Evolutionary conservation across 1,140 invertebrate genomes (phyloP), one percentile per base, ranked within the genome.

Genomic region (Scaptomyza pallida): DNA sequence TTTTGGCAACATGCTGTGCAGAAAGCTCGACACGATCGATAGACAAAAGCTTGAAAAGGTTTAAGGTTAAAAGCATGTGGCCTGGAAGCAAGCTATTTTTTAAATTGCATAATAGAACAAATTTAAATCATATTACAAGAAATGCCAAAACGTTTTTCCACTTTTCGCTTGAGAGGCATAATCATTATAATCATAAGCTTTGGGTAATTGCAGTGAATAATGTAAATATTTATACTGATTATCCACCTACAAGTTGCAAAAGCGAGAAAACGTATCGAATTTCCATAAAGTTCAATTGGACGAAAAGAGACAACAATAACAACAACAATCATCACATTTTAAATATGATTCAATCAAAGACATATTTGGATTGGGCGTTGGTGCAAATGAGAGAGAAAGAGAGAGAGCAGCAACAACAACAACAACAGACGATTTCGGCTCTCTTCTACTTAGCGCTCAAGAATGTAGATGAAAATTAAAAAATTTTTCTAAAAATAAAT

Each of bases 301-400:
- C 62, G 72, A 75, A 90, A 78, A 89, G 88, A 89, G 88, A 90
- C 86, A 78, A 74, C 88, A 80, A 30, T 30, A 30, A 88, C 75
- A 89, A 89, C 63, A 79, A 67, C 56, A 83, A 80, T 73, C 77
- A 78, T 54, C 64, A 72, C 65, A 78, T 63, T 75, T 78, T 81
- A 65, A 78, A 85, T 85, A 89, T 82, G 81, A 86, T 90, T 85
- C 75, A 90, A 90, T 90, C 80, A 77, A 88, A 90, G 89, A 90
- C 89, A 89, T 90, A 90, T 90, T 90, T 90, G 89, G 89, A 70
- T 90, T 79, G 65, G 81, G 81, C 81, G 71, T 82, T 80, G 78
- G 78, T 74, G 79, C 75, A 79, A 83, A 78, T 72, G 80, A 78
- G 80, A 67, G 61, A 68, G 10, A 47, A 19, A 26, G 44, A 44